Base-by-base conservation (phyloP, 2,113 vertebrate genomes). In the Strigops habroptila region DNA sequence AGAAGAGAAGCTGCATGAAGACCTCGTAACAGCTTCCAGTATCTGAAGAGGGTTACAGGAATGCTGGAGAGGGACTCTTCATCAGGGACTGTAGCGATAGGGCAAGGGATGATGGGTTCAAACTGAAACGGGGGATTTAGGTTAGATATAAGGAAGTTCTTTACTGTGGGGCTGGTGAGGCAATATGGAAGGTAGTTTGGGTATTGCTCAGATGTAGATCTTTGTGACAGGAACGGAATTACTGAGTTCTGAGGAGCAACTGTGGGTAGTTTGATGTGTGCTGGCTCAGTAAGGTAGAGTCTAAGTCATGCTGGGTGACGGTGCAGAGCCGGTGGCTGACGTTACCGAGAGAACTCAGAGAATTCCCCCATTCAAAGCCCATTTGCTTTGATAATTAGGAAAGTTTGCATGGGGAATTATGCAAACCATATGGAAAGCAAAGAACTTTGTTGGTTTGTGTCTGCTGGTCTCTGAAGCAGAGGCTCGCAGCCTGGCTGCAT, bases 361-460 rank as follows among this genome's bases (percentile, higher is more conserved):
- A n/a, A 60, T 82, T 60, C 63, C 88, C 63, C 39, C 7, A 3
- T 35, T 67, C 55, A 8, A 19, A 75, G n/a, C 67, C 87, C 23
- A 14, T 86, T 92, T 77, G 91, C 95, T 95, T 89, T 33, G 60
- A 48, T 84, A 59, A 91, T 87, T n/a, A 55, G 70, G 4, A 6
- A 62, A 51, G 78, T 92, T 88, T 91, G 88, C 82, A 55, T 75
- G 68, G 75, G 82, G 49, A 87, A 82, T 79, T 14, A 76, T 37
- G 48, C 46, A 65, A 88, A 95, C 6, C 33, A 6, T 12, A n/a
- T 10, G 76, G 91, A 71, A 88, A 74, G 78, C 77, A 59, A 82
- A 71, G 52, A 55, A 65, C 75, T 73, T 88, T 12, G 60, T 80
- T 60, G 73, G 59, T 69, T 55, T 0, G 1, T 9, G 59, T 15